phyloP scores from a whole-genome alignment of 2,113 vertebrate species.

The Grammomys surdaster region DNA sequence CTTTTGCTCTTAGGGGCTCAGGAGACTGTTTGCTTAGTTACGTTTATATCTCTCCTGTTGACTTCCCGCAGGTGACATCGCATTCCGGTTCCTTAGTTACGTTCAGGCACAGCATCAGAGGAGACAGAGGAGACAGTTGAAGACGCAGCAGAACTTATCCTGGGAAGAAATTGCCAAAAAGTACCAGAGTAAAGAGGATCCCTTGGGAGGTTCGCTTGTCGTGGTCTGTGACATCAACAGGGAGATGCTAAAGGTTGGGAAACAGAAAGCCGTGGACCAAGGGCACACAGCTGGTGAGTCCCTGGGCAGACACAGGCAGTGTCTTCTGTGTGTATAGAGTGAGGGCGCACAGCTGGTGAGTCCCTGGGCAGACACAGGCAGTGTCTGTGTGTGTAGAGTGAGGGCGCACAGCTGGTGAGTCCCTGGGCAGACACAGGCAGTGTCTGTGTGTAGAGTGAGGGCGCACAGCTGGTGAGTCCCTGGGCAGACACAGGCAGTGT shows the following conservation, averaged over 20 bases:
- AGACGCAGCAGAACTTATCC: conserved; percentile 89
- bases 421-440: no score
- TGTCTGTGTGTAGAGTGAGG: no score
- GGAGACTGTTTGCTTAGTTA: neutral
- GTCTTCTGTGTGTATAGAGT: no score
- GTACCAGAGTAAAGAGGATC: conserved; percentile 84
- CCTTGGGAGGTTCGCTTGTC: conserved; percentile 85
- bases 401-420: no score
- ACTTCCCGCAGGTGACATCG: conserved; percentile 92
- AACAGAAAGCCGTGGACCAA: conserved; percentile 87
- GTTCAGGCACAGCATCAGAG: conserved; percentile 85
- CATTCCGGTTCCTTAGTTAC: conserved; percentile 96
- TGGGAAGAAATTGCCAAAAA: conserved; percentile 92
- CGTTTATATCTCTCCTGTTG: conserved; percentile 44
- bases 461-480: no score
- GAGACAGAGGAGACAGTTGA: conserved; percentile 83
- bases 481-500: no score
- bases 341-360: no score
- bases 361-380: no score
- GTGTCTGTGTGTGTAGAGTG: neutral
- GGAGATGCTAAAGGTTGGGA: conserved; percentile 97
- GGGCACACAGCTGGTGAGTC: conserved; percentile 90
- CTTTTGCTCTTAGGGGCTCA: neutral
- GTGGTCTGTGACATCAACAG: conserved; percentile 98
- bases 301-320: neutral